Evolutionary conservation across 2,797 vertebrate genomes (phyloP).

Genomic region (Coilia nasus): DNA sequence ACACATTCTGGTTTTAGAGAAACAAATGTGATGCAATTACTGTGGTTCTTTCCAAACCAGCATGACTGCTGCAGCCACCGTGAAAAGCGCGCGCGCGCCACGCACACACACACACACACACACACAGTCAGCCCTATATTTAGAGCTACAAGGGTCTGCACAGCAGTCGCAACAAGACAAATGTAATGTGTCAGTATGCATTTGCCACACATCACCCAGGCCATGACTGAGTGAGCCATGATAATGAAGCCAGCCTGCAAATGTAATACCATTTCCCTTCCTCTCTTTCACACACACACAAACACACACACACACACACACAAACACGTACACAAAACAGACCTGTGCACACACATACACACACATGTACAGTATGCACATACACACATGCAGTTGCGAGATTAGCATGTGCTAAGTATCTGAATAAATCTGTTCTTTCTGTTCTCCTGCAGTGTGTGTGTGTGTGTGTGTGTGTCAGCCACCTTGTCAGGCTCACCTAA

Average conservation of each 20-base stretch:
- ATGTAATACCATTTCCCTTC: background rate
- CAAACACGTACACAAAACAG: background rate
- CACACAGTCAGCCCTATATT: constrained; percentile 50
- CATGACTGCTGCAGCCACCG: background rate
- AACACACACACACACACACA: background rate
- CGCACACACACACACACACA: background rate
- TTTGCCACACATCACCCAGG: constrained; percentile 1
- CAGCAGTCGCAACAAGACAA: background rate
- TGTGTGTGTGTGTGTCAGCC: background rate
- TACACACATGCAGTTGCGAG: background rate
- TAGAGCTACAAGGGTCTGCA: constrained; percentile 25
- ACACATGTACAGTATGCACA: background rate
- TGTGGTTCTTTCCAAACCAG: background rate
- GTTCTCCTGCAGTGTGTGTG: background rate
- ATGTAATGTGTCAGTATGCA: background rate
- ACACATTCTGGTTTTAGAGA: background rate
- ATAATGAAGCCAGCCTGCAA: constrained; percentile 17
- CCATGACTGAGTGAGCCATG: constrained; percentile 22
- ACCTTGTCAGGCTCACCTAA: background rate
- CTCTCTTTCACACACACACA: background rate
- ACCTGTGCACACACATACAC: background rate
- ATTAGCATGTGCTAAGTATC: background rate
- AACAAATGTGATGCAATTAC: background rate
- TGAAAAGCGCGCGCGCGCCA: background rate
- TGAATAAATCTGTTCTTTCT: background rate